These are phyloP conservation scores for Bombyx mori DNA, from an alignment of 1,140 invertebrate genomes.

Conservation along the genomic window DNA sequence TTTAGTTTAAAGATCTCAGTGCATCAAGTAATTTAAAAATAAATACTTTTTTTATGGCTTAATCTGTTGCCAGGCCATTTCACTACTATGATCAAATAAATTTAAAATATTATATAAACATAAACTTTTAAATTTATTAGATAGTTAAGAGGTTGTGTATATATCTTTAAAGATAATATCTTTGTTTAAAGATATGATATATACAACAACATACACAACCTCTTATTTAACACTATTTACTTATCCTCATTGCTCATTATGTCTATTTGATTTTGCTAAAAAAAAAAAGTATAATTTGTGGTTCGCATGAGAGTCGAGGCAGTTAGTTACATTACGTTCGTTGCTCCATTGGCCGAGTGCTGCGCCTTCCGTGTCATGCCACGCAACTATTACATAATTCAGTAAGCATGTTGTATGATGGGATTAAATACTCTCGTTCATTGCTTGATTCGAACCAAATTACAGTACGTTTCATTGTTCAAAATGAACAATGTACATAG, in stretches of 20 bases:
- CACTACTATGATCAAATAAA: neutral
- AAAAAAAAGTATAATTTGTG: neutral
- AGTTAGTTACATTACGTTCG: constrained; percentile 39
- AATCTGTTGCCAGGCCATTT: neutral
- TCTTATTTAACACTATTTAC: neutral
- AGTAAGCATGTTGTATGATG: neutral
- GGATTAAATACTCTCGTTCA: constrained; percentile 1
- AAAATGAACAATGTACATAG: constrained; percentile 11
- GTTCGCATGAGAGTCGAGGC: constrained; percentile 24
- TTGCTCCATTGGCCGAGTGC: constrained; percentile 58
- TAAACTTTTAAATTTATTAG: too few species aligned
- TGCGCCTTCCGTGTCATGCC: constrained; percentile 49
- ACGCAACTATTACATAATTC: constrained; percentile 46
- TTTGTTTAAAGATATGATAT: neutral
- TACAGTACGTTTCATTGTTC: neutral
- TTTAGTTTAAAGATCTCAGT: too few species aligned
- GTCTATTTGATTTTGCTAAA: neutral
- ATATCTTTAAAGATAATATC: too few species aligned
- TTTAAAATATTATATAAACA: neutral
- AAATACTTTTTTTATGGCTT: neutral
- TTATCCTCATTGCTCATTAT: neutral
- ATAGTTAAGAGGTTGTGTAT: too few species aligned
- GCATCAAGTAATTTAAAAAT: too few species aligned
- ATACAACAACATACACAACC: neutral
- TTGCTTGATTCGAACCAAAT: constrained; percentile 1